Evolutionary conservation across 2,113 vertebrate genomes (phyloP).

Genomic region (Haemorhous mexicanus): DNA sequence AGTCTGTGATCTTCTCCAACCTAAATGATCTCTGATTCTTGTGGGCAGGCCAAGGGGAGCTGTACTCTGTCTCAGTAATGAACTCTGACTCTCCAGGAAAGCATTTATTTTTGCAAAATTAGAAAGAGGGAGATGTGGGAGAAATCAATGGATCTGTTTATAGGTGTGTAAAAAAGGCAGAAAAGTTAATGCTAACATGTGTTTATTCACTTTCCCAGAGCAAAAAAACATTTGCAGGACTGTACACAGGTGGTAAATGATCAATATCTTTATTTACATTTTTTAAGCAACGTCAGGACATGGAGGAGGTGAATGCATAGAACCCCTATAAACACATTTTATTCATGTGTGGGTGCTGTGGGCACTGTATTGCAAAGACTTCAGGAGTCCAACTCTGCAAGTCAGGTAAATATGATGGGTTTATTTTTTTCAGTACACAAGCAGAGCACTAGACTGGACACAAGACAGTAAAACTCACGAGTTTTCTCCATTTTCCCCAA

Average conservation of each 20-base stretch:
- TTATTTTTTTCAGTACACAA: background rate
- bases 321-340: background rate
- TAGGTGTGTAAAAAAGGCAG: background rate
- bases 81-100: slow-evolving; percentile 63
- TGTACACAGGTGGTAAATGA: background rate
- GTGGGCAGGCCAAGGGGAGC: slow-evolving; percentile 11
- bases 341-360: background rate
- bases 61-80: slow-evolving; percentile 53
- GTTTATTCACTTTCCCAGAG: slow-evolving; percentile 6
- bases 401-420: background rate
- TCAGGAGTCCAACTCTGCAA: background rate
- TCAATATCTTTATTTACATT: background rate
- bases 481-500: background rate
- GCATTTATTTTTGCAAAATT: slow-evolving; percentile 59
- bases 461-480: background rate
- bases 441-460: background rate
- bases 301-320: background rate
- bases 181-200: slow-evolving; percentile 29
- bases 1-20: background rate
- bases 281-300: background rate
- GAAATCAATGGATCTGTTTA: slow-evolving; percentile 13
- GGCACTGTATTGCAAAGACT: background rate
- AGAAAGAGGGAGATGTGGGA: background rate
- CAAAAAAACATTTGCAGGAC: background rate
- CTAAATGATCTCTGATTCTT: background rate